Evolutionary conservation across 2,888 invertebrate genomes (phyloP).

Genomic region (Tholera decimalis): DNA sequence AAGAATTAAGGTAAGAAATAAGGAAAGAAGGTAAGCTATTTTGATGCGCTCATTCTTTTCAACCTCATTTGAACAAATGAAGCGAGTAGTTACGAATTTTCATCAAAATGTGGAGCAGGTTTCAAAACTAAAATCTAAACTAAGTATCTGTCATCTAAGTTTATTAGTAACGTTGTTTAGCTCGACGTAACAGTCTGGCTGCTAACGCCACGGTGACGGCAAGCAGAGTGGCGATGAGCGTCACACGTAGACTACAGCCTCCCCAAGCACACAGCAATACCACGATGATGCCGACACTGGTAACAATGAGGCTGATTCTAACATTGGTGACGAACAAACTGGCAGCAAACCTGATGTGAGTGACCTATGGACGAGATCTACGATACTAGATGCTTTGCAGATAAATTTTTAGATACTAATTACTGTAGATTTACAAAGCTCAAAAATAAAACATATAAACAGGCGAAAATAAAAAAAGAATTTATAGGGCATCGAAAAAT

Average conservation of each 20-base stretch:
- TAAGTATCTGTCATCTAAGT: no score
- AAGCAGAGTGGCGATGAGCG: constrained; percentile 75
- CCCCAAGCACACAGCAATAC: constrained; percentile 80
- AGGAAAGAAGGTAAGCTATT: no score
- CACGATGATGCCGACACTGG: constrained; percentile 76
- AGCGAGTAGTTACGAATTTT: not conserved
- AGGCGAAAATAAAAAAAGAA: no score
- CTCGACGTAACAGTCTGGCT: constrained; percentile 29
- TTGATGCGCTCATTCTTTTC: no score
- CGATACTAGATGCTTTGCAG: not conserved
- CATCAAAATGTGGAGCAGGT: constrained; percentile 7
- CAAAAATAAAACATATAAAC: no score
- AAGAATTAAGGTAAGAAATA: no score
- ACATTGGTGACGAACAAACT: constrained; percentile 3
- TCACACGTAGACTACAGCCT: constrained; percentile 78
- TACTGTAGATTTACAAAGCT: no score
- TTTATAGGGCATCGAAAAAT: no score
- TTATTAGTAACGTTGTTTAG: constrained; percentile 28
- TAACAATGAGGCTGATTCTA: constrained; percentile 33
- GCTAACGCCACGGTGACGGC: constrained; percentile 70
- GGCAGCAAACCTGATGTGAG: not conserved
- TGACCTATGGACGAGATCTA: not conserved
- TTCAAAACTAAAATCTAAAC: constrained; percentile 7
- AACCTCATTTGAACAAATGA: no score
- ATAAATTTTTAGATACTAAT: not conserved